phyloP scores from a whole-genome alignment of 2,797 vertebrate species.

The Menidia menidia region DNA sequence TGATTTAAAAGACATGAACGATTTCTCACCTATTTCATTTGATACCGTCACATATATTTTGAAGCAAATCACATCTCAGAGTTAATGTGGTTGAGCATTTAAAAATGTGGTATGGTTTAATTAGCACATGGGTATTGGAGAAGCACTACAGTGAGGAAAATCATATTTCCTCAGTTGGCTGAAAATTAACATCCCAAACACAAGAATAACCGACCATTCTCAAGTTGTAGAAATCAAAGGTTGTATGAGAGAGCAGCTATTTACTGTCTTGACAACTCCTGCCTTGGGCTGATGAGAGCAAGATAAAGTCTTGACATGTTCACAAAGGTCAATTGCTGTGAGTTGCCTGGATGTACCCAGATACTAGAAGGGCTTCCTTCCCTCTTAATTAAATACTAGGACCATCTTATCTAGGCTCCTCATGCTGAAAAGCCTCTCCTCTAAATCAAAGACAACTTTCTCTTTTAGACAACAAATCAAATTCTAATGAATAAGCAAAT shows the following conservation, averaged over 20 bases:
- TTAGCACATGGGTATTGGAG: constrained; percentile 45
- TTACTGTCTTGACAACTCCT: constrained; percentile 63
- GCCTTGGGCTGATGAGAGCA: constrained; percentile 69
- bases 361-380: constrained; percentile 63
- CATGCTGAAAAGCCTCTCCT: constrained; percentile 65
- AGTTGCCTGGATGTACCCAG: constrained; percentile 69
- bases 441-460: constrained; percentile 64
- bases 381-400: constrained; percentile 78
- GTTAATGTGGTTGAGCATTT: constrained; percentile 23
- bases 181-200: constrained; percentile 29
- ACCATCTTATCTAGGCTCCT: constrained; percentile 66
- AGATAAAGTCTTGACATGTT: constrained; percentile 79
- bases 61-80: constrained; percentile 19
- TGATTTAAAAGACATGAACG: constrained; percentile 18
- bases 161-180: constrained; percentile 21
- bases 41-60: constrained; percentile 29
- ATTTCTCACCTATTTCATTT: constrained; percentile 21
- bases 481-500: constrained; percentile 74
- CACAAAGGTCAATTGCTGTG: constrained; percentile 76
- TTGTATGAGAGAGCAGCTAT: constrained; percentile 56
- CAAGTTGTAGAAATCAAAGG: constrained; percentile 59
- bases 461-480: constrained; percentile 62
- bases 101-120: constrained; percentile 22
- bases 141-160: constrained; percentile 33
- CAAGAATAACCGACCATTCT: constrained; percentile 14